Base-by-base conservation (phyloP, 2,888 invertebrate genomes). In the Ctenicera cuprea region DNA sequence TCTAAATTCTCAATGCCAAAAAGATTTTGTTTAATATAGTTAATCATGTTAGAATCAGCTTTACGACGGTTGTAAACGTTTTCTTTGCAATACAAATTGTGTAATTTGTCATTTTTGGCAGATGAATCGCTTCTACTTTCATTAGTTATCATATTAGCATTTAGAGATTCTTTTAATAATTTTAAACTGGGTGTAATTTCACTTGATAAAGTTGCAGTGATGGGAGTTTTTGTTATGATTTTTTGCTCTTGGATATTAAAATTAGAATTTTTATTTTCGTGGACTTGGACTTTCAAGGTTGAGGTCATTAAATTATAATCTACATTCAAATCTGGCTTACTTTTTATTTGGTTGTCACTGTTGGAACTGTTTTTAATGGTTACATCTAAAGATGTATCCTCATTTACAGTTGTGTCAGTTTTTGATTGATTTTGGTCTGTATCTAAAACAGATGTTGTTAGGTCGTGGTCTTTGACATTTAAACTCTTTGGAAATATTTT, bases 21-120 rank as follows among this genome's bases (percentile, higher is more conserved):
- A 48, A 71, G 30, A 41, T 71, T 71, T 45, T 67, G 61, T 52
- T 67, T 67, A 41, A 67, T 72, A 14, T 72, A 61, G 9, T 20
- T 33, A 33, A 69, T 61, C 30, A 61, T 11, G 22, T 59, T 71
- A 43, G 71, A 61, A 50, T 59, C 30, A 38, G 45, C 38, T 38
- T 48, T 48, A 18, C 48, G 7, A 20, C 7, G 41, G 18, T 50
- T 22, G 18, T 14, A 16, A 18, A 20, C 11, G 18, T 48, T 20
- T 16, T 43, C 43, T 8, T 43, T 43, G 7, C 43, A 14, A 43
- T 43, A 43, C 11, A 20, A 48, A 20, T 48, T 48, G 9, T 20
- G 18, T 18, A 48, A 48, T 16, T 18, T 20, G 8, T 20, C 48
- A 45, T 45, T 59, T n/a, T 61, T 22, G 22, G 12, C 41, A 20